Evolutionary conservation across 2,797 vertebrate species (phyloP).

Genomic region (Leontocebus nigricollis): DNA sequence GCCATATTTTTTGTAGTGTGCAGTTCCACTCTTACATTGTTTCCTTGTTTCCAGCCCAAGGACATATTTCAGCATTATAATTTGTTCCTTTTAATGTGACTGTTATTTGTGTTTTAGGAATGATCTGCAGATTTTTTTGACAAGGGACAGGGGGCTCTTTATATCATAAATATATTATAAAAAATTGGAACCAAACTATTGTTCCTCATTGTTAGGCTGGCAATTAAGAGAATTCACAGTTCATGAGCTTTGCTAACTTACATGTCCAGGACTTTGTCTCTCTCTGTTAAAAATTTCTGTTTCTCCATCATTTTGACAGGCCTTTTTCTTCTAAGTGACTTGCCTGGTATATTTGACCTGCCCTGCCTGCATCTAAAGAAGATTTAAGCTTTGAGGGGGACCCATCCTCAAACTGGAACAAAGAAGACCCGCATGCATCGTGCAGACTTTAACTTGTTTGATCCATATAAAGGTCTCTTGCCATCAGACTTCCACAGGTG

Average conservation of each 20-base stretch:
- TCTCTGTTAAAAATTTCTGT: neutral
- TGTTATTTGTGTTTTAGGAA: constrained; percentile 64
- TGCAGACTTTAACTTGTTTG: neutral
- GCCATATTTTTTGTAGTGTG: constrained; percentile 15
- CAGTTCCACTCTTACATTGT: constrained; percentile 34
- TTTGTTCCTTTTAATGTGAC: constrained; percentile 51
- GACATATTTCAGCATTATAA: constrained; percentile 63
- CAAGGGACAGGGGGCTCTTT: neutral
- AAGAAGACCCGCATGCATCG: neutral
- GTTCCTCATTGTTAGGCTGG: neutral
- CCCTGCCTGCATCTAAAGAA: neutral
- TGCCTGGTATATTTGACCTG: neutral
- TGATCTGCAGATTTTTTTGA: constrained; percentile 54
- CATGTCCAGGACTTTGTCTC: neutral
- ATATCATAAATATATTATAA: constrained; percentile 60
- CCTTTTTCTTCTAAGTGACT: neutral
- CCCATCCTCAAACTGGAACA: neutral
- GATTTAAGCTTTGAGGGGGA: neutral
- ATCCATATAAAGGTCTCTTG: neutral
- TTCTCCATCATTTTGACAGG: neutral
- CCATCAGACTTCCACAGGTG: neutral
- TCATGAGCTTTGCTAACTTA: constrained; percentile 53
- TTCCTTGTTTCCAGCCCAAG: constrained; percentile 56
- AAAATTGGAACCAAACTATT: constrained; percentile 53
- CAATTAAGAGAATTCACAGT: neutral